phyloP scores from a whole-genome alignment of 2,888 invertebrate genomes.

The Meiosimyza decipiens region DNA sequence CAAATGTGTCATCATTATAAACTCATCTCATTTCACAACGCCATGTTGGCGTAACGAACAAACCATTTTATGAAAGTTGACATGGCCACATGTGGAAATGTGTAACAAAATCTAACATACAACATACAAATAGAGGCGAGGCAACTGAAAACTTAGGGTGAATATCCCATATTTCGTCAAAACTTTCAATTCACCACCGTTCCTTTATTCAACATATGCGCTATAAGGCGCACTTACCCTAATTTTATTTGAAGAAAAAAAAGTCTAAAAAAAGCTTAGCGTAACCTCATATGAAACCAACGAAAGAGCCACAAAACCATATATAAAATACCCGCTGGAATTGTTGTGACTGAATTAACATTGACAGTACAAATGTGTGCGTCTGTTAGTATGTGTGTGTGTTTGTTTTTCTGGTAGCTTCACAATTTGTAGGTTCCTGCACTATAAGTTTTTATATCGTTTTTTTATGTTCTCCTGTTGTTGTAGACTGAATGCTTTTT shows the following conservation, averaged over 20 bases:
- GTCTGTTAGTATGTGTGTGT: not conserved
- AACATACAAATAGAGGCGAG: not conserved
- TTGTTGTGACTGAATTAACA: conserved; percentile 33
- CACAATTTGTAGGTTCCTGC: not conserved
- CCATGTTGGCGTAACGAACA: conserved; percentile 54
- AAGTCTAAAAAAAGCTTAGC: too few relatives aligned
- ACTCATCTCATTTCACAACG: conserved; percentile 46
- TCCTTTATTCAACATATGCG: too few relatives aligned
- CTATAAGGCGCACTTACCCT: too few relatives aligned
- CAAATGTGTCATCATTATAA: too few relatives aligned
- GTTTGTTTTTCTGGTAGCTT: conserved; percentile 1
- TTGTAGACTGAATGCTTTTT: not conserved
- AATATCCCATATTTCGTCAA: too few relatives aligned
- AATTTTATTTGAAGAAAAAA: too few relatives aligned
- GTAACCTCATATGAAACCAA: too few relatives aligned
- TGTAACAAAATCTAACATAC: conserved; percentile 47
- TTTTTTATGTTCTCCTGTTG: conserved; percentile 4
- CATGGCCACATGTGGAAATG: conserved; percentile 58
- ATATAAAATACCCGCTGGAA: conserved; percentile 16
- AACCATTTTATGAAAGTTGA: conserved; percentile 64
- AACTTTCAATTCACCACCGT: too few relatives aligned
- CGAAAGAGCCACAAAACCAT: too few relatives aligned
- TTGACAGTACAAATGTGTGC: conserved; percentile 19
- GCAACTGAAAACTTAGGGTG: too few relatives aligned
- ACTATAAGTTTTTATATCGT: not conserved